Base-by-base conservation (phyloP, 2,797 vertebrate species). In the Darevskia mixta region DNA sequence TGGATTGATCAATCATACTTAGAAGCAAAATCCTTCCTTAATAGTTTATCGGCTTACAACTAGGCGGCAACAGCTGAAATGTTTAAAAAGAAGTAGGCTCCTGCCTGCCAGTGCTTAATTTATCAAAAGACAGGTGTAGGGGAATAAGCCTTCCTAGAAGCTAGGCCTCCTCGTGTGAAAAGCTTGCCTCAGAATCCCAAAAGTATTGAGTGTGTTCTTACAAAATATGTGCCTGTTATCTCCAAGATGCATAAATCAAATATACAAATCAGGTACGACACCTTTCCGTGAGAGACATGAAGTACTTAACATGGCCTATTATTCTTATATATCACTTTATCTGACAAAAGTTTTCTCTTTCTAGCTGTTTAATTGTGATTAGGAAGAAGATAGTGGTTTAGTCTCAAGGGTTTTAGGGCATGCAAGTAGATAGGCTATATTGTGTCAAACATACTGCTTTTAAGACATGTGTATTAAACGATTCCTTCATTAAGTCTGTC, bases 1-100 rank as follows among this genome's bases (percentile, higher is more conserved):
- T 73, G 88, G 88, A 85, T 82, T 89, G 88, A 86, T 89, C 83
- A 89, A 89, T 89, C 88, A 89, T 89, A 85, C 88, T 89, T 89
- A 69, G 86, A 88, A 86, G 72, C 43, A 89, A 89, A 89, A 89
- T 86, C 84, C 83, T 76, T 86, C 71, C 79, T 88, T 89, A 89
- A 86, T 82, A 82, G 88, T 89, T 89, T 89, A 89, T 89, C 61
- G 25, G 88, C 79, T 89, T 89, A 86, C 78, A 86, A 86, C 77
- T 71, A 82, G 45, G 78, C 61, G 29, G 88, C 32, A 89, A 88
- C 77, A 88, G 87, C 76, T 85, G 82, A 88, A 29, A 79, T 79
- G 66, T 87, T 83, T 83, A 43, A 83, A 88, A 88, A 23, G 8
- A 79, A 86, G 83, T 89, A 82, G 83, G 71, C 81, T 89, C 78